Conservation (phyloP, 2,113 vertebrate species). For the Megalops atlanticus region DNA sequence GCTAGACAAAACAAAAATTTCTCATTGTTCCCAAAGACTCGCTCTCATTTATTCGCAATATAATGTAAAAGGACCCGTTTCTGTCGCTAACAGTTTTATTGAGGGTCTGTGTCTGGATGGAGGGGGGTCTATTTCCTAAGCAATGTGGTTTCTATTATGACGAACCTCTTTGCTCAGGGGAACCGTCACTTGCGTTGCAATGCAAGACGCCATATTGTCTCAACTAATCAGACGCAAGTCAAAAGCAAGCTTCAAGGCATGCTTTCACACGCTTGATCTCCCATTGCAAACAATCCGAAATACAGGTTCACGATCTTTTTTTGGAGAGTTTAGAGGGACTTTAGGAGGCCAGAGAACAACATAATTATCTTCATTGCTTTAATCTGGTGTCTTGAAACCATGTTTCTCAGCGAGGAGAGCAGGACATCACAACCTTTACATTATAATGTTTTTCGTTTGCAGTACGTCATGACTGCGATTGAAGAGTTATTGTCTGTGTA, state of each 20-base stretch:
- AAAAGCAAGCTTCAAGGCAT: constrained; percentile 57
- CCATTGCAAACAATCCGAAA: constrained; percentile 44
- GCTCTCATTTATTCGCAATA: constrained; percentile 37
- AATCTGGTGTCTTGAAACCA: not conserved
- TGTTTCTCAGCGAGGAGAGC: not conserved
- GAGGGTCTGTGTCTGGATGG: constrained; percentile 47
- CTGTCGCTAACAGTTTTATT: constrained; percentile 48
- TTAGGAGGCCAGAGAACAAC: constrained; percentile 43
- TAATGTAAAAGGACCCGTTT: constrained; percentile 24
- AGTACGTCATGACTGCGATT: too few relatives aligned
- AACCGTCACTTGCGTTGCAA: constrained; percentile 61
- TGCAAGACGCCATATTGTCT: constrained; percentile 78
- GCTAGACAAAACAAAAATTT: not conserved
- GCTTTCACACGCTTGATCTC: constrained; percentile 62
- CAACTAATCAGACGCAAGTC: constrained; percentile 67
- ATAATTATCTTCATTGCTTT: not conserved
- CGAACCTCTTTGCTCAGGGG: constrained; percentile 59
- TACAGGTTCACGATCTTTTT: constrained; percentile 41
- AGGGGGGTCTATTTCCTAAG: constrained; percentile 40
- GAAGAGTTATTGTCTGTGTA: too few relatives aligned
- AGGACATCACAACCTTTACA: not conserved
- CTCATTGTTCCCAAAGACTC: constrained; percentile 10
- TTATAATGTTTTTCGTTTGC: not conserved
- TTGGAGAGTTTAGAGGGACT: constrained; percentile 34
- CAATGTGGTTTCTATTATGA: constrained; percentile 67